These are phyloP conservation scores for Altica lythri DNA, from an alignment of 2,888 invertebrate genomes.

Conservation along the genomic window DNA sequence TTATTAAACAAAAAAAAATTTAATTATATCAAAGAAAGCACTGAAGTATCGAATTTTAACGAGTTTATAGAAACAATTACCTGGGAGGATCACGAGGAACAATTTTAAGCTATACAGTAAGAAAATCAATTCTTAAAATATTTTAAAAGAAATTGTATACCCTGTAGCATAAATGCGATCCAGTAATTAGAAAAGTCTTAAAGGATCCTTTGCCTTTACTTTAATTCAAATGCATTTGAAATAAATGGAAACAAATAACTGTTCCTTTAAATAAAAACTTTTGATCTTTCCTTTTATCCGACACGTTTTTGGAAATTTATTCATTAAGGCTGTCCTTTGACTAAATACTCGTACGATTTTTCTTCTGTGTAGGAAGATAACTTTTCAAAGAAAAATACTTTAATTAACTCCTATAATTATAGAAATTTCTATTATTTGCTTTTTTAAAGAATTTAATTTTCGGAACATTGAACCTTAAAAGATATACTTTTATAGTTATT, in stretches of 20 bases:
- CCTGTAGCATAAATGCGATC: neutral
- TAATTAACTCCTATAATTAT: too few species aligned
- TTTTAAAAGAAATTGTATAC: constrained; percentile 1
- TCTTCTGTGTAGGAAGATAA: too few species aligned
- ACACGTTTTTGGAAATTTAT: neutral
- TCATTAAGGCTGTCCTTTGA: neutral
- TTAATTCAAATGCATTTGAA: constrained; percentile 1
- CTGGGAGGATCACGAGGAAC: neutral
- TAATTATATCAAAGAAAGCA: too few species aligned
- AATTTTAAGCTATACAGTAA: neutral
- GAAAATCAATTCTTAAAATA: neutral
- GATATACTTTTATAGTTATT: too few species aligned
- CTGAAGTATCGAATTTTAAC: neutral
- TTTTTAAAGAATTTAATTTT: too few species aligned
- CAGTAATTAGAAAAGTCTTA: constrained; percentile 3
- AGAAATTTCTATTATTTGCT: too few species aligned
- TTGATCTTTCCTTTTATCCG: neutral
- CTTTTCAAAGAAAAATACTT: too few species aligned
- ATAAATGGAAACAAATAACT: constrained; percentile 3
- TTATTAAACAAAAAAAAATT: too few species aligned
- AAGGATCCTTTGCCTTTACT: constrained; percentile 3
- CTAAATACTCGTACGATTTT: neutral
- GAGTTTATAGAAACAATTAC: constrained; percentile 2
- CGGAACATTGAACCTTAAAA: too few species aligned
- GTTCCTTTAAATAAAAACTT: neutral